These are phyloP conservation scores for Halisarca cf. caerulea DNA, from an alignment of 37 sponge, comb jelly and placozoan genomes.

Conservation along the genomic window DNA sequence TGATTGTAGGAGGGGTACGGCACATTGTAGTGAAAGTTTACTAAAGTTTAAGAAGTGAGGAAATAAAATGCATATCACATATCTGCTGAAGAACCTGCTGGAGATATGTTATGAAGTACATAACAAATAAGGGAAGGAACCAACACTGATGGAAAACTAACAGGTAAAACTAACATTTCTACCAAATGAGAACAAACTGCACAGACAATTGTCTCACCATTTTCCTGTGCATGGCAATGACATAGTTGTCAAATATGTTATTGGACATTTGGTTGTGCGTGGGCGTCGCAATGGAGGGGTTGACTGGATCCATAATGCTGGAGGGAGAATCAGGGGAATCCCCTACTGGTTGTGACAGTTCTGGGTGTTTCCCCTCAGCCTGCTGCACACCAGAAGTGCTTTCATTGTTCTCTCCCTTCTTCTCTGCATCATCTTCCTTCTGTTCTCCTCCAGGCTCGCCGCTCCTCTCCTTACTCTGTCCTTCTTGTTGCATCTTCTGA, in stretches of 20 bases:
- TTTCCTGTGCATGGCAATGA: slow-evolving; percentile 39
- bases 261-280: slow-evolving; percentile 13
- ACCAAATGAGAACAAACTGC: too few species aligned
- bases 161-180: too few species aligned
- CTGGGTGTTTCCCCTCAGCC: not conserved
- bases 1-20: too few species aligned
- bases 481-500: not conserved
- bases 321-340: not conserved
- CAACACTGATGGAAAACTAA: too few species aligned
- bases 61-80: too few species aligned
- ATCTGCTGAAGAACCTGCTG: too few species aligned
- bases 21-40: too few species aligned
- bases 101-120: too few species aligned
- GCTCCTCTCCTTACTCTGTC: not conserved
- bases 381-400: not conserved
- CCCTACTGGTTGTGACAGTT: not conserved
- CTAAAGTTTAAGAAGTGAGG: too few species aligned
- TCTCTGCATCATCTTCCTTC: not conserved
- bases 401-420: not conserved
- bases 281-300: not conserved
- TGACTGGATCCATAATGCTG: not conserved
- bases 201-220: slow-evolving; percentile 34
- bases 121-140: too few species aligned
- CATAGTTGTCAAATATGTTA: slow-evolving; percentile 24
- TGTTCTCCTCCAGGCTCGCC: not conserved